phyloP scores from a whole-genome alignment of 2,113 vertebrate species.

The Danionella cerebrum region DNA sequence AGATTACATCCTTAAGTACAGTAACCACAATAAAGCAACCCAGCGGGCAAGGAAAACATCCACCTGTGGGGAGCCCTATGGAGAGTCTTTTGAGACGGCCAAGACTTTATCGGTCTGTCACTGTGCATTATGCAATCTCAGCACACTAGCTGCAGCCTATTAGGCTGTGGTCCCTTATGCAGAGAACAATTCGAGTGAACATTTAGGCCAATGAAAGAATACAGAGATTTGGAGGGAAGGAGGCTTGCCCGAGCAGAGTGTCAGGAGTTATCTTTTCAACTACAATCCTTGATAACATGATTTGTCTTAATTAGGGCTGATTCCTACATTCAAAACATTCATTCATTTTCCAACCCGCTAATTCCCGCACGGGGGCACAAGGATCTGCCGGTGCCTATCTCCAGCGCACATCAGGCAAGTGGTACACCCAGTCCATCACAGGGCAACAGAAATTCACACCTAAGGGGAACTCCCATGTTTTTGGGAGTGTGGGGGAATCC shows the following conservation, averaged over 20 bases:
- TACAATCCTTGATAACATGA: neutral
- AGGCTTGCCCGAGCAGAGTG: neutral
- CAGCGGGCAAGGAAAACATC: slow-evolving; percentile 13
- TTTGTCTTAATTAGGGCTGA: neutral
- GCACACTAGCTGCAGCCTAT: slow-evolving; percentile 1
- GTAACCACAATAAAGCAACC: neutral
- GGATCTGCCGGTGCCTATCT: too few species aligned
- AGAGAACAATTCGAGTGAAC: slow-evolving; percentile 11
- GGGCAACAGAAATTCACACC: too few species aligned
- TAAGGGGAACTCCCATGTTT: too few species aligned
- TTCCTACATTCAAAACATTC: too few species aligned
- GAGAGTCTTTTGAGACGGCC: neutral
- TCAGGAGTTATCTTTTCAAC: neutral
- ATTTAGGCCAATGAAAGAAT: slow-evolving; percentile 16
- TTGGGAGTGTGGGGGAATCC: too few species aligned
- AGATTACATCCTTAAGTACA: slow-evolving; percentile 12
- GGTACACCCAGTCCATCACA: too few species aligned
- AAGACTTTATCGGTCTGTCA: neutral
- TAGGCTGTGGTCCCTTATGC: neutral
- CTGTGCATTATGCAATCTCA: slow-evolving; percentile 6
- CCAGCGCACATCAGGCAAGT: too few species aligned
- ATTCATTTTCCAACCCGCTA: too few species aligned
- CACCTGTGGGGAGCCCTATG: neutral
- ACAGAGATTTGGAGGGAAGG: neutral
- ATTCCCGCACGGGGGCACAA: too few species aligned